A percentile compares a stretch with the other conserved stretches of the same genome.
Conservation (phyloP, 2,888 invertebrate species). For the Kuschelorhynchus macadamiae region DNA sequence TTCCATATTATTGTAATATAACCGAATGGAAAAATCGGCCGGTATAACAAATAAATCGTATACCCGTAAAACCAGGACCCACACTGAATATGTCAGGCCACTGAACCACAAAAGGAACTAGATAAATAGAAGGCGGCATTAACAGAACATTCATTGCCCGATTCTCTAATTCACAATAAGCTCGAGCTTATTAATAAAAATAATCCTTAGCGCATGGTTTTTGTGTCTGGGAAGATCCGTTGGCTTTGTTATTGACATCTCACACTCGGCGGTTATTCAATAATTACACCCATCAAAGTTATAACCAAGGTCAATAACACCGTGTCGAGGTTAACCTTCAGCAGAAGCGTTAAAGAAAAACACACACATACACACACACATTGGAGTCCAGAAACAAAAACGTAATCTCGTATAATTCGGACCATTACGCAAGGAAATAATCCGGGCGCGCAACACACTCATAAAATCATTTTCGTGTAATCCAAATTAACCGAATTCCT, state of each 20-base stretch:
- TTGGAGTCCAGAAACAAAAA: slow-evolving; percentile 41
- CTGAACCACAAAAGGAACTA: too few species aligned
- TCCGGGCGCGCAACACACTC: slow-evolving; percentile 36
- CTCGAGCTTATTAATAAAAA: slow-evolving; percentile 16
- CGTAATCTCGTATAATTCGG: slow-evolving; percentile 51
- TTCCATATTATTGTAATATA: too few species aligned
- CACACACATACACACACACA: slow-evolving; percentile 7
- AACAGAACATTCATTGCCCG: too few species aligned
- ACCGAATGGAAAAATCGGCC: too few species aligned
- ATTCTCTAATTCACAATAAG: slow-evolving; percentile 8
- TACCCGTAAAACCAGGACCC: too few species aligned
- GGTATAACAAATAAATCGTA: too few species aligned
- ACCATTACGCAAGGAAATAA: slow-evolving; percentile 49
- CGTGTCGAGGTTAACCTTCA: slow-evolving; percentile 33
- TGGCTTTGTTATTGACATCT: slow-evolving; percentile 43
- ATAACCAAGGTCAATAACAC: slow-evolving; percentile 45
- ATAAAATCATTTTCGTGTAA: slow-evolving; percentile 52
- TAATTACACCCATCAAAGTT: slow-evolving; percentile 45
- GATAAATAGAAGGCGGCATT: too few species aligned
- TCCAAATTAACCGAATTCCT: slow-evolving; percentile 50
- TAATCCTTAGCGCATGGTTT: slow-evolving; percentile 25
- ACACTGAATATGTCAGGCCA: too few species aligned
- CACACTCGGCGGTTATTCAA: slow-evolving; percentile 41
- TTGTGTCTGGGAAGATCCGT: slow-evolving; percentile 20
- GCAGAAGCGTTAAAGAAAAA: slow-evolving; percentile 33